Conservation (phyloP, 2,888 invertebrate genomes). For the Acronicta aceris region DNA sequence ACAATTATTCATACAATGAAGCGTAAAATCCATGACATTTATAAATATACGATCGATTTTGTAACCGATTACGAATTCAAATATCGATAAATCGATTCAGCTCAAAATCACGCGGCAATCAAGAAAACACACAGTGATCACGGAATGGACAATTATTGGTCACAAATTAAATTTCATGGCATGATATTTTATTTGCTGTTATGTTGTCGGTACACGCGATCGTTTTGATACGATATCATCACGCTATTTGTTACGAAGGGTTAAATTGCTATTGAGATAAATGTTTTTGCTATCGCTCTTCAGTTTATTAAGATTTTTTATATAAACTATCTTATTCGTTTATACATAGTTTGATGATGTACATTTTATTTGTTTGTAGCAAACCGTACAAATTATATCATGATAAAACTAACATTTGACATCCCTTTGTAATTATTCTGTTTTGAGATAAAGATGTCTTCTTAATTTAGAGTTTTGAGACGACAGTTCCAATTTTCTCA, state of each 20-base stretch:
- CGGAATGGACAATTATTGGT: slow-evolving; percentile 66
- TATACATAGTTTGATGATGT: not conserved
- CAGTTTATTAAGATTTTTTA: slow-evolving; percentile 9
- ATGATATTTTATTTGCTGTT: slow-evolving; percentile 59
- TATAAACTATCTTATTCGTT: slow-evolving; percentile 8
- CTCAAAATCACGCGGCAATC: slow-evolving; percentile 65
- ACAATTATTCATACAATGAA: slow-evolving; percentile 70
- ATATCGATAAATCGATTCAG: slow-evolving; percentile 66
- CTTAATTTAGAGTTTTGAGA: not conserved
- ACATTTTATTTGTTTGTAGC: slow-evolving; percentile 8
- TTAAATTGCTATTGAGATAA: slow-evolving; percentile 68
- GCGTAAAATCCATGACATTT: slow-evolving; percentile 77
- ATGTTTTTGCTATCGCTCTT: slow-evolving; percentile 61
- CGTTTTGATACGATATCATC: slow-evolving; percentile 66
- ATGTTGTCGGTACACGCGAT: slow-evolving; percentile 76
- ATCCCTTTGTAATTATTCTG: no score
- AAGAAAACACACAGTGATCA: slow-evolving; percentile 68
- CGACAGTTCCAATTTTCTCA: no score
- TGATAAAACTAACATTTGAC: not conserved
- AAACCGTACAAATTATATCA: not conserved
- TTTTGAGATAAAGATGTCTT: no score
- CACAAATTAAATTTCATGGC: slow-evolving; percentile 69
- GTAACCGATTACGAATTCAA: slow-evolving; percentile 73
- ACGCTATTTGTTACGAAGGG: slow-evolving; percentile 66
- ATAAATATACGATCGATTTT: slow-evolving; percentile 73